phyloP scores from a whole-genome alignment of 2,888 invertebrate species.

The Cheilosia vulpina region DNA sequence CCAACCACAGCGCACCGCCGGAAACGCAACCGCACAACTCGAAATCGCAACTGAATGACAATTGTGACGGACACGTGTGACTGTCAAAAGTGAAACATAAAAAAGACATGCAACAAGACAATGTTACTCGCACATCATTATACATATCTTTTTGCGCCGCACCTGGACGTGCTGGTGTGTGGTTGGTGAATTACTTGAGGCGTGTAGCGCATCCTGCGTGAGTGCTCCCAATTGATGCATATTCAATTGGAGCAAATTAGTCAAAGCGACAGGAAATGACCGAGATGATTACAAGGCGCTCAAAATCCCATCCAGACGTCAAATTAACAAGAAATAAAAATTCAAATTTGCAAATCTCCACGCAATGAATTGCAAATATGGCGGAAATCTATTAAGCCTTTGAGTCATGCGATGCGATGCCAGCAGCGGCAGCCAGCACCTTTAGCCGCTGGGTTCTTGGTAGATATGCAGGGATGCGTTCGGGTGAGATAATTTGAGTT shows the following conservation, averaged over 20 bases:
- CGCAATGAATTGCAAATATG: constrained; percentile 57
- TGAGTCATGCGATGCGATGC: constrained; percentile 44
- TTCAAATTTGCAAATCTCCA: constrained; percentile 9
- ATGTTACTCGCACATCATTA: background rate
- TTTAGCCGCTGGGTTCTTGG: background rate
- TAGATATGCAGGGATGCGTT: constrained; percentile 27
- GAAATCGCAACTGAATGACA: constrained; percentile 20
- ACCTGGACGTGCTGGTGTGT: constrained; percentile 13
- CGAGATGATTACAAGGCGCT: constrained; percentile 29
- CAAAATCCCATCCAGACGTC: constrained; percentile 29
- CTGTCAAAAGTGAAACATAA: constrained; percentile 55
- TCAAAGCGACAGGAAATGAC: constrained; percentile 18
- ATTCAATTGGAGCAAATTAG: constrained; percentile 39
- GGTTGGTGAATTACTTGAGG: constrained; percentile 35
- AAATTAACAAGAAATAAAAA: constrained; percentile 42
- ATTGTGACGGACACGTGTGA: constrained; percentile 32
- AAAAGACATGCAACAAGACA: background rate
- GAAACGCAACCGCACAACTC: constrained; percentile 45
- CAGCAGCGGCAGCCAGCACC: constrained; percentile 27
- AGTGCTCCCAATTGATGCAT: constrained; percentile 42
- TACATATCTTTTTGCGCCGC: background rate
- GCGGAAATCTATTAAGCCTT: constrained; percentile 31
- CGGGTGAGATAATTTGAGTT: constrained; percentile 27
- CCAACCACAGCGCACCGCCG: constrained; percentile 13
- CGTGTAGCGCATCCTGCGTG: constrained; percentile 47